A percentile compares a stretch with the other conserved stretches of the same genome.
These are phyloP conservation scores for Exephanes ischioxanthus DNA, from an alignment of 2,888 invertebrate species.

Conservation along the genomic window DNA sequence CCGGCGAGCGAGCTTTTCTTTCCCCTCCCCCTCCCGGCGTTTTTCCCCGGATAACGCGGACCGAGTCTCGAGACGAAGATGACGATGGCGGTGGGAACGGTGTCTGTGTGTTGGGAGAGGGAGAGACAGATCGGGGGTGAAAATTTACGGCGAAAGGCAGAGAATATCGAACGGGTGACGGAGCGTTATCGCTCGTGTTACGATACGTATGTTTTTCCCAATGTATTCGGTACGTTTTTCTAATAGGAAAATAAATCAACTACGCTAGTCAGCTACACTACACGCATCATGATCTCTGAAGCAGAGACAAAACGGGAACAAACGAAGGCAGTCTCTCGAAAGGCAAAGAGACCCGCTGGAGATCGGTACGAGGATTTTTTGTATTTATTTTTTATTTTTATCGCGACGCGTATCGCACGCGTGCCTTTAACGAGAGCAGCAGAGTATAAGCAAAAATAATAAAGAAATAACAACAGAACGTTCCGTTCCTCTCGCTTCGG, in stretches of 20 bases:
- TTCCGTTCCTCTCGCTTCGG: conserved; percentile 18
- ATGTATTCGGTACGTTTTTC: background rate
- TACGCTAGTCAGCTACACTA: background rate
- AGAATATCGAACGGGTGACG: background rate
- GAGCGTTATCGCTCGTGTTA: background rate
- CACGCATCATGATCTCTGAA: conserved; percentile 12
- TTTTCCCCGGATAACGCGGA: conserved; percentile 33
- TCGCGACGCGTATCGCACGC: background rate
- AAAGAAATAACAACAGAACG: background rate
- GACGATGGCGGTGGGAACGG: background rate
- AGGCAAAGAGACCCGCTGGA: background rate
- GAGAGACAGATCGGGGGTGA: conserved; percentile 7
- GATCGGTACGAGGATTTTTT: background rate
- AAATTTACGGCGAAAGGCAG: background rate
- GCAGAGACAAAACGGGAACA: background rate
- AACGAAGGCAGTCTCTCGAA: background rate
- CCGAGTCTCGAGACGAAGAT: conserved; percentile 12
- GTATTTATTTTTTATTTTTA: background rate
- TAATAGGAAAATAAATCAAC: conserved; percentile 23
- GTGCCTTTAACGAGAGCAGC: background rate
- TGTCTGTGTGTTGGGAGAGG: conserved; percentile 6
- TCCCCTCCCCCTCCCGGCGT: conserved; percentile 42
- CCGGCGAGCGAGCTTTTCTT: conserved; percentile 44
- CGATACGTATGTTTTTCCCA: conserved; percentile 1
- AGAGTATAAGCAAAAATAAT: conserved; percentile 4